Base-by-base conservation (phyloP, 2,888 invertebrate species). In the Agriotes lineatus region DNA sequence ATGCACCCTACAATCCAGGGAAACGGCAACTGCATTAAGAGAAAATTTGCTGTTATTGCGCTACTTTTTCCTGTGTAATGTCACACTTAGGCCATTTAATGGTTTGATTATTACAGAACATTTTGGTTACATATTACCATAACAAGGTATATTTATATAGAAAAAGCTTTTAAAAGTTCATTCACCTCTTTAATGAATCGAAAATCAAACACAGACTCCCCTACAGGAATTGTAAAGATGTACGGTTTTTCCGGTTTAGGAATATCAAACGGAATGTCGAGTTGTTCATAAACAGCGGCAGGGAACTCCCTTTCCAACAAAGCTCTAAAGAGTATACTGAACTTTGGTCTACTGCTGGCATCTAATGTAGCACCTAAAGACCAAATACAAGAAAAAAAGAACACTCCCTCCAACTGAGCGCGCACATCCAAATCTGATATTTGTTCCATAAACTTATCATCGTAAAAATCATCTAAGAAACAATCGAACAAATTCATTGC, bases 321-420 rank as follows among this genome's bases (percentile, higher is more conserved):
- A 0, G 92, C 95, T 44, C 94, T 89, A 78, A 95, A 91, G 25
- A 97, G 80, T 61, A 91, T 81, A 78, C 93, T 95, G 79, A 96
- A 96, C 78, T 90, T 91, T 1, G 88, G 86, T 44, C 96, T 87
- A 71, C 94, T 90, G 2, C 87, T 85, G 10, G 90, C 88, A 80
- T 93, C 92, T 25, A 96, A 81, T 0, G 94, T 93, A 0, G 92
- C 96, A 48, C 97, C 97, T 77, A 97, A 82, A 0, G 96, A 93
- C 97, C 97, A 98, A 73, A 96, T 95, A 69, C 92, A 90, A 0
- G 96, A 92, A 81, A 97, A 97, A 82, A 97, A 92, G 85, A 97
- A 97, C 0, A 95, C 92, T 0, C 97, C 96, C 86, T 96, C 96
- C 63, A 96, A 86, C 82, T 96, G 96, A 0, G 95, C 93, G 75